Conservation (phyloP, 2,113 vertebrate genomes). For the Rhinopomastus cyanomelas region DNA sequence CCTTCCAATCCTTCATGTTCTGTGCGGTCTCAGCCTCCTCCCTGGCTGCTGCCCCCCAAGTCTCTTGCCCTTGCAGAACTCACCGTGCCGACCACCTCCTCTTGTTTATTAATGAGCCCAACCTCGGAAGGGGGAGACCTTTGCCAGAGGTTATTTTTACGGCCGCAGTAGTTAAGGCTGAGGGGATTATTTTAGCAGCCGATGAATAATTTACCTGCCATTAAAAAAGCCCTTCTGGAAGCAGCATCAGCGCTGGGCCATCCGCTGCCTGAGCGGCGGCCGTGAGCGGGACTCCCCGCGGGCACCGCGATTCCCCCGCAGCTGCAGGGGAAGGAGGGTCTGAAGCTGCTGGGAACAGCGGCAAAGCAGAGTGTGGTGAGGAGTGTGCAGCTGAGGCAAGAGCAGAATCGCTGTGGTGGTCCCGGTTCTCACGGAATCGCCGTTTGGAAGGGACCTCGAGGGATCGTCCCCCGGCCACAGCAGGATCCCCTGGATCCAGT, state of each 20-base stretch:
- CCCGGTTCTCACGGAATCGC: too few relatives aligned
- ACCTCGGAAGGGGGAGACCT: background rate
- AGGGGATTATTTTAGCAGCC: conserved; percentile 38
- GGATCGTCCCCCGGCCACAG: too few relatives aligned
- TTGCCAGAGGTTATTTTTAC: conserved; percentile 48
- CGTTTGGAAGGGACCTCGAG: too few relatives aligned
- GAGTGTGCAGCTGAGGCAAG: too few relatives aligned
- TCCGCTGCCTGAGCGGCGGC: background rate
- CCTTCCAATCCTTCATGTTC: too few relatives aligned
- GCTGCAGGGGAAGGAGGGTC: background rate
- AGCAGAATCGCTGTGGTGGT: too few relatives aligned
- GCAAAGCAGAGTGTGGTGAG: background rate
- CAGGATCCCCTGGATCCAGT: too few relatives aligned
- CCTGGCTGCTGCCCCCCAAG: accelerated
- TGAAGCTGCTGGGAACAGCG: background rate
- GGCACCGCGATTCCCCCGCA: background rate
- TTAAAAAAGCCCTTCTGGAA: background rate
- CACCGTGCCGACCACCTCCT: accelerated
- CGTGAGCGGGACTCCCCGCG: background rate
- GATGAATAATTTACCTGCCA: conserved; percentile 52
- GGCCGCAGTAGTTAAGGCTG: conserved; percentile 32
- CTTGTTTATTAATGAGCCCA: conserved; percentile 12
- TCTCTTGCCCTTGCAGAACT: background rate
- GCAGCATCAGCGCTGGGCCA: background rate
- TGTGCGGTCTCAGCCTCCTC: background rate